phyloP scores from a whole-genome alignment of 35 echinoderm and acorn worm genomes.

The Anneissia japonica region DNA sequence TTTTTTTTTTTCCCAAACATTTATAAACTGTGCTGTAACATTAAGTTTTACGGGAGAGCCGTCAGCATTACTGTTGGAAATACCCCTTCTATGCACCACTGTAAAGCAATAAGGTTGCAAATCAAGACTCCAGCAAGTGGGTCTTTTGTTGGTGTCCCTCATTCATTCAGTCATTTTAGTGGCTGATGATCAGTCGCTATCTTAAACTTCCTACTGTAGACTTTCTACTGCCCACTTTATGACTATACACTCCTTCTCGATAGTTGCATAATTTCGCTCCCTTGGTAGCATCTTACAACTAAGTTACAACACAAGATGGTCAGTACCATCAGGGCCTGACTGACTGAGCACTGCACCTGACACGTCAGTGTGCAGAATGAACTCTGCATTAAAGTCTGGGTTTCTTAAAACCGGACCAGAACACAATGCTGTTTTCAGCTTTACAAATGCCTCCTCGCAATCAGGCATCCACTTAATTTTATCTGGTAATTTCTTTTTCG shows the following conservation, averaged over 20 bases:
- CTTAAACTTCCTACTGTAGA: constrained; percentile 9
- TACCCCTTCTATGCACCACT: neutral
- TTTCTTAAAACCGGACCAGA: neutral
- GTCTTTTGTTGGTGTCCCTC: neutral
- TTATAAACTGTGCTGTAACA: too few relatives aligned
- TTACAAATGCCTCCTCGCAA: constrained; percentile 33
- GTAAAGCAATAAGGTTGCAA: neutral
- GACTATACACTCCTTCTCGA: neutral
- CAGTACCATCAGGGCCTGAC: neutral
- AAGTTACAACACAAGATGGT: neutral
- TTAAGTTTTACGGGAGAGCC: too few relatives aligned
- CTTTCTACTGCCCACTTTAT: neutral
- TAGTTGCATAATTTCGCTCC: neutral
- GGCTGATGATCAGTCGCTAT: constrained; percentile 14
- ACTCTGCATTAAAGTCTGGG: neutral
- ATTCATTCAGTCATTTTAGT: constrained; percentile 9
- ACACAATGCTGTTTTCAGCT: neutral
- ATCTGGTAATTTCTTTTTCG: constrained; percentile 26
- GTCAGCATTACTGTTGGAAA: neutral
- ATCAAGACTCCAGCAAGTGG: constrained; percentile 5
- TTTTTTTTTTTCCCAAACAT: too few relatives aligned
- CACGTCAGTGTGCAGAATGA: constrained; percentile 25
- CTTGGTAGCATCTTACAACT: neutral
- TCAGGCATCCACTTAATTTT: constrained; percentile 25
- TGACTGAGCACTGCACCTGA: constrained; percentile 11